phyloP scores from a whole-genome alignment of 2,797 vertebrate genomes.

The Sebastes iracundus region DNA sequence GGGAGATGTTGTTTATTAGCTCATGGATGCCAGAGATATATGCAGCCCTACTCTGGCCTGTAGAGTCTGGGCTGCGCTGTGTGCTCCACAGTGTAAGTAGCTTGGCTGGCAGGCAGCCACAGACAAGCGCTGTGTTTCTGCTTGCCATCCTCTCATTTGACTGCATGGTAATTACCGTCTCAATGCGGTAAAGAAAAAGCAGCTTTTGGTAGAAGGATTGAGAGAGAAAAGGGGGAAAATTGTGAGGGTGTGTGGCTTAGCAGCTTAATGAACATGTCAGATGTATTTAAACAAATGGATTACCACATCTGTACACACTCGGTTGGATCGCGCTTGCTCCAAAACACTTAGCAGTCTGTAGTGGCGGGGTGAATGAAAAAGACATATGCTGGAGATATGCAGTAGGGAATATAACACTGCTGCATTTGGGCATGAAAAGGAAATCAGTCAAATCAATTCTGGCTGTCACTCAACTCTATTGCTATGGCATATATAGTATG shows the following conservation, averaged over 20 bases:
- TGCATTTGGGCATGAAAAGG: conserved; percentile 17
- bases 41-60: conserved; percentile 44
- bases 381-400: conserved; percentile 11
- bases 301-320: conserved; percentile 71
- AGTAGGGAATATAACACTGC: neutral
- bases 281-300: conserved; percentile 83
- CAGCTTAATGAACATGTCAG: conserved; percentile 80
- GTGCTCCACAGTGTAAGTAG: conserved; percentile 67
- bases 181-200: conserved; percentile 70
- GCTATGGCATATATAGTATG: neutral
- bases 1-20: conserved; percentile 64
- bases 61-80: conserved; percentile 51
- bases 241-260: conserved; percentile 75
- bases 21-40: conserved; percentile 40
- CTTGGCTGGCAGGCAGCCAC: conserved; percentile 74
- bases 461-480: conserved; percentile 14
- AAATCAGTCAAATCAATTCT: conserved; percentile 24
- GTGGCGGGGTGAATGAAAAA: conserved; percentile 16
- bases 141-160: conserved; percentile 78
- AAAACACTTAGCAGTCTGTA: conserved; percentile 47
- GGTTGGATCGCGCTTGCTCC: conserved; percentile 42
- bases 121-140: conserved; percentile 61
- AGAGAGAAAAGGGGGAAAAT: conserved; percentile 52
- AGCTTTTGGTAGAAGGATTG: conserved; percentile 68
- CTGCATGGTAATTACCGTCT: conserved; percentile 78